A percentile compares a stretch with the other conserved stretches of the same genome.
Evolutionary conservation across 2,113 vertebrate species (phyloP).

Genomic region (Isurus oxyrinchus): DNA sequence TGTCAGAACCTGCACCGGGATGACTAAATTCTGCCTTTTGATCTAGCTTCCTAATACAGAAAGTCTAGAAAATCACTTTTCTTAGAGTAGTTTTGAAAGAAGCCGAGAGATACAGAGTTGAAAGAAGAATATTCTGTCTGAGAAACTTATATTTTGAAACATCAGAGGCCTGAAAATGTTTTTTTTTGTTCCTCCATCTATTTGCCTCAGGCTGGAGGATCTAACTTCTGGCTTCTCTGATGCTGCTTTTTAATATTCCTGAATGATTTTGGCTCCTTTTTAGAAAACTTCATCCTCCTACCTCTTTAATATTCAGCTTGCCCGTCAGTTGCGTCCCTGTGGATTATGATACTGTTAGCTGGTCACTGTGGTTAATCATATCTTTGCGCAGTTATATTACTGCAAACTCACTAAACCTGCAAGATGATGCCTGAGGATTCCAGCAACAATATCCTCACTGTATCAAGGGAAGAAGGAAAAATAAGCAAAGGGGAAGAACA

Average conservation of each 20-base stretch:
- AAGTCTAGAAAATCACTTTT: no score
- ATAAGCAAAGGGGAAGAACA: neutral
- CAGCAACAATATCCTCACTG: neutral
- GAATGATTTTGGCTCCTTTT: neutral
- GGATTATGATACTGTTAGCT: no score
- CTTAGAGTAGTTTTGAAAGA: no score
- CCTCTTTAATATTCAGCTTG: neutral
- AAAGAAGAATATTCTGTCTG: neutral
- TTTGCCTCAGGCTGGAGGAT: neutral
- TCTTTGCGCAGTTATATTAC: neutral
- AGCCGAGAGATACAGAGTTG: neutral
- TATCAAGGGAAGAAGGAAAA: neutral
- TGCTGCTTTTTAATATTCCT: neutral
- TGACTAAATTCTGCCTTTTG: no score
- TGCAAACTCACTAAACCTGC: neutral
- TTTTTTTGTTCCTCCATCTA: neutral
- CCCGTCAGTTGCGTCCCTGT: neutral
- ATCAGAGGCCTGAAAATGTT: neutral
- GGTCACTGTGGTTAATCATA: neutral
- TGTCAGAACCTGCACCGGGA: no score
- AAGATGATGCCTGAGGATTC: neutral
- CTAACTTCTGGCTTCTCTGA: neutral
- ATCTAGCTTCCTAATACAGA: no score
- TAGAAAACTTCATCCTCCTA: no score
- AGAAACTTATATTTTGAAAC: neutral